A percentile compares a stretch with the other conserved stretches of the same genome.
phyloP scores from a whole-genome alignment of 1,140 invertebrate genomes.

The Drosophila asahinai region DNA sequence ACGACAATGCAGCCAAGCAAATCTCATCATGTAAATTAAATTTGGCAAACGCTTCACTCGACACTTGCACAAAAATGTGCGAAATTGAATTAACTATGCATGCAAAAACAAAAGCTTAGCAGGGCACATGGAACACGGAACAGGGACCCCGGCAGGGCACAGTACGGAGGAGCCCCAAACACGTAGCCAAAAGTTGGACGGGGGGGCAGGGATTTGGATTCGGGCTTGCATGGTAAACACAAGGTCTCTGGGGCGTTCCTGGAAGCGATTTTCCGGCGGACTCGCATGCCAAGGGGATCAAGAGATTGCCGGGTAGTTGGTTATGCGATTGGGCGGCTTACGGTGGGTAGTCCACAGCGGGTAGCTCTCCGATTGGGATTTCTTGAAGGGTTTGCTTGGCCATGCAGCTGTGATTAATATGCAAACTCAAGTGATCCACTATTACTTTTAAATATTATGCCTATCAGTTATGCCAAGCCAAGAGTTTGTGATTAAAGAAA shows the following conservation, averaged over 20 bases:
- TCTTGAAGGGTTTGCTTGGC: conserved; percentile 8
- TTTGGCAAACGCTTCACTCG: conserved; percentile 76
- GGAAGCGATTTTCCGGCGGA: conserved; percentile 34
- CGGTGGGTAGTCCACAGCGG: conserved; percentile 6
- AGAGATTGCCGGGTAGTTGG: conserved; percentile 37
- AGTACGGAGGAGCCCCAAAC: conserved; percentile 24
- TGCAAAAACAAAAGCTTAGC: conserved; percentile 61
- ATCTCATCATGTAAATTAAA: conserved; percentile 83
- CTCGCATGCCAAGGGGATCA: conserved; percentile 32
- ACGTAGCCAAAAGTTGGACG: conserved; percentile 65
- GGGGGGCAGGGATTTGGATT: conserved; percentile 21
- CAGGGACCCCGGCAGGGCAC: conserved; percentile 6
- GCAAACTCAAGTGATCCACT: not conserved
- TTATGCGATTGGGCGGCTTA: conserved; percentile 21
- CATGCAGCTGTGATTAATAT: not conserved
- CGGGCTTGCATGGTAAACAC: conserved; percentile 34
- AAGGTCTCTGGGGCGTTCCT: conserved; percentile 40
- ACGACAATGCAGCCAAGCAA: conserved; percentile 75
- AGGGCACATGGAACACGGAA: conserved; percentile 19
- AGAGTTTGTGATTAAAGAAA: not conserved
- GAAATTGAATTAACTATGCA: conserved; percentile 83
- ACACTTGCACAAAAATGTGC: conserved; percentile 80
- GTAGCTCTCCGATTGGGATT: conserved; percentile 7
- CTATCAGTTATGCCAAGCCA: not conserved
- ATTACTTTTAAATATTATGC: not conserved